Conservation (phyloP, 2,888 invertebrate genomes). For the Heliothis peltigera region DNA sequence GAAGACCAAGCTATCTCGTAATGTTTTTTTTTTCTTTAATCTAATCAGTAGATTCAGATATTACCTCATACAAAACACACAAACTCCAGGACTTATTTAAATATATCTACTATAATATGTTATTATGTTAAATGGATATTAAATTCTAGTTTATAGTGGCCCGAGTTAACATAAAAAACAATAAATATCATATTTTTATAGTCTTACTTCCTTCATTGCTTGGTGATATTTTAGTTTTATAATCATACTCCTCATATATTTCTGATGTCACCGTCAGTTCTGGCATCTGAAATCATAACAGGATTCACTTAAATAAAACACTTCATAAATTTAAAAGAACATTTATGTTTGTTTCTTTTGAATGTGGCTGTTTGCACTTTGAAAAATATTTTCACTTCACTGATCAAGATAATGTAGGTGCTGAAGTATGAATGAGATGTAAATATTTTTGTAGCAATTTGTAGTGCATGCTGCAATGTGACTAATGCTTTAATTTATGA, state of each 20-base stretch:
- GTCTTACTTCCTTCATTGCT: conserved; percentile 86
- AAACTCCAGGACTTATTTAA: no score
- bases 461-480: conserved; percentile 45
- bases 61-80: background rate
- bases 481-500: conserved; percentile 29
- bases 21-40: no score
- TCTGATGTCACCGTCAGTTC: conserved; percentile 92
- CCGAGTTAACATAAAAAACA: conserved; percentile 12
- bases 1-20: no score
- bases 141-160: background rate
- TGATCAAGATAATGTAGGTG: conserved; percentile 30
- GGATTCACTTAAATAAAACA: conserved; percentile 48
- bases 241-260: conserved; percentile 93
- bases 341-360: conserved; percentile 51
- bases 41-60: background rate
- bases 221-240: conserved; percentile 85
- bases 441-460: conserved; percentile 48
- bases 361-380: conserved; percentile 45
- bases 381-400: conserved; percentile 49
- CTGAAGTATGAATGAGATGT: conserved; percentile 43
- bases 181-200: conserved; percentile 28
- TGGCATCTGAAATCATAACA: conserved; percentile 82
- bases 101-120: no score
- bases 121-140: no score
- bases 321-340: conserved; percentile 47